These are phyloP conservation scores for Elmis aenea DNA, from an alignment of 2,888 invertebrate species.

Conservation along the genomic window DNA sequence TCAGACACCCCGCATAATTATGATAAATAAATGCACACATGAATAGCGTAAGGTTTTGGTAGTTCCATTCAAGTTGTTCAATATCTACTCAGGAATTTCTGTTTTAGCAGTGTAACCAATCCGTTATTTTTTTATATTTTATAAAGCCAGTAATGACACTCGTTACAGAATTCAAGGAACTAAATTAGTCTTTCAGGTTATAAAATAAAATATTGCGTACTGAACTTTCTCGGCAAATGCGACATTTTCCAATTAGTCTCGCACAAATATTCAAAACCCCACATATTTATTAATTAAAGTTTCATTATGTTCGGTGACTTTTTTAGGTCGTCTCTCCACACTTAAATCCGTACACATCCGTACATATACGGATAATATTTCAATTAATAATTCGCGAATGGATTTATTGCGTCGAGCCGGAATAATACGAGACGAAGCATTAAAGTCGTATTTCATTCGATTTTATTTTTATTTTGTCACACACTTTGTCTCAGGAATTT, in stretches of 20 bases:
- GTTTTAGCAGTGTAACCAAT: too few species aligned
- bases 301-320: slow-evolving; percentile 13
- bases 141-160: too few species aligned
- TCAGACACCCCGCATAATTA: too few species aligned
- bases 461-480: slow-evolving; percentile 10
- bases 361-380: slow-evolving; percentile 20
- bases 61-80: too few species aligned
- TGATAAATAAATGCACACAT: too few species aligned
- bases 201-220: too few species aligned
- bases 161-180: too few species aligned
- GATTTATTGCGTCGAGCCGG: slow-evolving; percentile 14
- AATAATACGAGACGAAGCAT: slow-evolving; percentile 5
- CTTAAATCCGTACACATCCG: slow-evolving; percentile 3
- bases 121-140: too few species aligned
- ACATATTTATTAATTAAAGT: slow-evolving; percentile 20
- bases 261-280: slow-evolving; percentile 4
- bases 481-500: slow-evolving; percentile 8
- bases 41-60: too few species aligned
- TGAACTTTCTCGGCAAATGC: slow-evolving; percentile 17
- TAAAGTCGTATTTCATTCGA: slow-evolving; percentile 6
- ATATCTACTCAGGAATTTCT: too few species aligned
- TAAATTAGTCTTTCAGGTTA: too few species aligned
- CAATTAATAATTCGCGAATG: slow-evolving; percentile 23
- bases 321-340: slow-evolving; percentile 18
- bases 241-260: slow-evolving; percentile 14